phyloP scores from a whole-genome alignment of 2,888 invertebrate species.

The Hypolimnas misippus region DNA sequence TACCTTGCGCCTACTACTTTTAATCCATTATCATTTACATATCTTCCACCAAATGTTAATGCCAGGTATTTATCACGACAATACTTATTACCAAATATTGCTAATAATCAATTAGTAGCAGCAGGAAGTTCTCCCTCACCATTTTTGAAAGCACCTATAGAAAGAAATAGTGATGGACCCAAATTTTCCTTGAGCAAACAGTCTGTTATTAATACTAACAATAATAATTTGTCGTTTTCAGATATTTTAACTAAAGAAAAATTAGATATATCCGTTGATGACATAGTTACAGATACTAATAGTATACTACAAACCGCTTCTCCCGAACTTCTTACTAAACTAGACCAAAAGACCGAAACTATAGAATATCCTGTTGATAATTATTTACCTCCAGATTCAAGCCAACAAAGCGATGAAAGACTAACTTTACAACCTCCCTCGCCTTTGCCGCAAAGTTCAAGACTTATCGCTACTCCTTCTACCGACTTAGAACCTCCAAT shows the following conservation, averaged over 20 bases:
- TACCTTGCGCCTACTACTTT: conserved; percentile 67
- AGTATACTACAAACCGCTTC: conserved; percentile 61
- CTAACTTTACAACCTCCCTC: conserved; percentile 58
- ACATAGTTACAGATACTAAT: conserved; percentile 71
- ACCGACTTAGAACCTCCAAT: conserved; percentile 64
- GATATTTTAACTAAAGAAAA: conserved; percentile 75
- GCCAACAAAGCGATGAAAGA: conserved; percentile 61
- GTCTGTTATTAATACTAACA: conserved; percentile 51
- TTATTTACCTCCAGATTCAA: conserved; percentile 52
- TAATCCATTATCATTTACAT: conserved; percentile 60
- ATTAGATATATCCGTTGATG: conserved; percentile 68
- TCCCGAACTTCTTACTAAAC: conserved; percentile 55
- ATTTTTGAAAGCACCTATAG: conserved; percentile 39
- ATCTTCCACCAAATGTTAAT: conserved; percentile 60
- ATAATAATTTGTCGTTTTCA: conserved; percentile 68
- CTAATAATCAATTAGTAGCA: conserved; percentile 54
- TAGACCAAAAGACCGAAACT: conserved; percentile 29
- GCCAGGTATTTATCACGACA: conserved; percentile 54
- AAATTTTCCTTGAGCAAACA: conserved; percentile 53
- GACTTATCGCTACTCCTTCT: conserved; percentile 59
- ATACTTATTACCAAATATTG: conserved; percentile 57
- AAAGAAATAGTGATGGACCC: conserved; percentile 46
- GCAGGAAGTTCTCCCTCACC: conserved; percentile 37
- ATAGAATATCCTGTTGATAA: conserved; percentile 51
- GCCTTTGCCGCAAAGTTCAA: conserved; percentile 54